These are phyloP conservation scores for Ischnura elegans DNA, from an alignment of 2,888 invertebrate genomes.

Conservation along the genomic window DNA sequence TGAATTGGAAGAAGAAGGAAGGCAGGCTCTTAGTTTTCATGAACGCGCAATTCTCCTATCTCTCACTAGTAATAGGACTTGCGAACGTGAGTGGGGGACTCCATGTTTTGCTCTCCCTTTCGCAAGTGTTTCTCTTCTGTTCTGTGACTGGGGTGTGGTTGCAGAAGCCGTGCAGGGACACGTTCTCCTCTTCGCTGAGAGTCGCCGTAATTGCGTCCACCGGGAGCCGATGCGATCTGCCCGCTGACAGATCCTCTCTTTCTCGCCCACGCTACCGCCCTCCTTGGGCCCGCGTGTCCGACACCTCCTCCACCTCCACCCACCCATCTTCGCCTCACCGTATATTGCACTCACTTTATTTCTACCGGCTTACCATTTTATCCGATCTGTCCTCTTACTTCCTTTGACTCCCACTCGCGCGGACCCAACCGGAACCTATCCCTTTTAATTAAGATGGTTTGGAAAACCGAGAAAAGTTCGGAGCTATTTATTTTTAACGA, in stretches of 20 bases:
- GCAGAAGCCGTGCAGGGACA: background rate
- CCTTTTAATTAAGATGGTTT: background rate
- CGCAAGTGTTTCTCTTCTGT: background rate
- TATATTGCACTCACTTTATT: background rate
- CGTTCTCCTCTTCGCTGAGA: background rate
- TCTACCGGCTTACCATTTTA: background rate
- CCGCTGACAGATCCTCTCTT: background rate
- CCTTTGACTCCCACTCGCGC: background rate
- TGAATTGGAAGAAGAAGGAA: too few species aligned
- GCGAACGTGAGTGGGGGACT: background rate
- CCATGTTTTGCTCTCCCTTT: background rate
- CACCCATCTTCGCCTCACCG: background rate
- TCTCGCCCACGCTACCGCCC: background rate
- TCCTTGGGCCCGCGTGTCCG: background rate
- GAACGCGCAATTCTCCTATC: too few species aligned
- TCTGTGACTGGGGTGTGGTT: background rate
- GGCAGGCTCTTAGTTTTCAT: too few species aligned
- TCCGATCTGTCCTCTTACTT: background rate
- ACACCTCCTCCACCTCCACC: background rate
- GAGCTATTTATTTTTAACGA: background rate
- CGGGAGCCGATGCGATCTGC: conserved; percentile 6
- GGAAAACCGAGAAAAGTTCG: background rate
- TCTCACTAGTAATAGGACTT: background rate
- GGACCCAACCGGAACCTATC: background rate
- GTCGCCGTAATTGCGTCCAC: background rate